Evolutionary conservation across 2,797 vertebrate species (phyloP), one percentile per base, ranked within the genome.

Genomic region (Cirrhinus mrigala): DNA sequence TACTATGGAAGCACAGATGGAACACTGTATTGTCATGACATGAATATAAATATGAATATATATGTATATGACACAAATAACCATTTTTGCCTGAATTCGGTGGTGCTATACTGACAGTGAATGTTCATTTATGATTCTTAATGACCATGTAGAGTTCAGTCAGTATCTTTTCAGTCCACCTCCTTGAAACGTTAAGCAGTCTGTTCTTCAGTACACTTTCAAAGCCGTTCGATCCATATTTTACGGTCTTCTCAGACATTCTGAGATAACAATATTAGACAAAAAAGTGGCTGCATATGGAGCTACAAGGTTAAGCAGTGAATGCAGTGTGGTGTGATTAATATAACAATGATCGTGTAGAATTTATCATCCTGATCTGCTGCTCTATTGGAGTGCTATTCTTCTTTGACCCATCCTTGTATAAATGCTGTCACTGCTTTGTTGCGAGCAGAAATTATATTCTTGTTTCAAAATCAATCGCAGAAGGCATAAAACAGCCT

Each of bases 391-490:
- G 24, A 64, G 71, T 18, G 46, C 46, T 69, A 33, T 71, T 83
- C 29, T 91, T 90, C 77, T 90, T 87, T 86, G 84, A 83, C 84
- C 88, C 89, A 78, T 84, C 85, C 89, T 86, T 88, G 90, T 91
- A 87, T 89, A 90, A 93, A 90, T 91, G 90, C 86, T 90, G 91
- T 87, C 90, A 80, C 85, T 87, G 89, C 89, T 91, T 88, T 87
- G 88, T 90, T 85, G 88, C 90, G 80, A 64, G 71, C 83, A 87
- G 90, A 87, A 87, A 89, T 91, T 91, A 93, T 93, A 90, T 92
- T 93, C 90, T 93, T 91, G 88, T 90, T 88, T 91, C 81, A 86
- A 91, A 94, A 94, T 94, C 93, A 94, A 94, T 94, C 92, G 86
- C 80, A 85, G 88, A 89, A 90, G 81, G 83, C 90, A 87, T 66